phyloP scores from a whole-genome alignment of 2,888 invertebrate genomes.

The Homarus gammarus region DNA sequence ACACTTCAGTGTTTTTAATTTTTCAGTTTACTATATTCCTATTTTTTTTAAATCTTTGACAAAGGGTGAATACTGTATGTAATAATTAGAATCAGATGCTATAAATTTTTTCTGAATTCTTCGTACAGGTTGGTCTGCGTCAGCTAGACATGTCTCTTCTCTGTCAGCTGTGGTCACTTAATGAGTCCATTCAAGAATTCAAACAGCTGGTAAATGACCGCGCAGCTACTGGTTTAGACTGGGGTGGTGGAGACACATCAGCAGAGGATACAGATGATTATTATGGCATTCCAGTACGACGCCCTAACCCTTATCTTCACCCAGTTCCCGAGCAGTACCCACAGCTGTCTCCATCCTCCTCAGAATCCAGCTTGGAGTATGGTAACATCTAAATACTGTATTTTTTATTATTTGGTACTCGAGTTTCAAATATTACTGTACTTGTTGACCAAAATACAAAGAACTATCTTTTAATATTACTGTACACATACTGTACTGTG shows the following conservation, averaged over 20 bases:
- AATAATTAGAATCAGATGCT: neutral
- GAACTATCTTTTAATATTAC: neutral
- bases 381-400: constrained; percentile 52
- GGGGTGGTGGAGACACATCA: constrained; percentile 74
- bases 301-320: constrained; percentile 73
- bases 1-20: too few species aligned
- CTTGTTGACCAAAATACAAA: neutral
- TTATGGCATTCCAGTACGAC: constrained; percentile 74
- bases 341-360: constrained; percentile 65
- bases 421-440: neutral
- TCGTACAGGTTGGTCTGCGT: constrained; percentile 89
- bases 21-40: too few species aligned
- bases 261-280: constrained; percentile 76
- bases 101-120: neutral
- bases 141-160: constrained; percentile 93
- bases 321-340: constrained; percentile 70
- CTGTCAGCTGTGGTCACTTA: constrained; percentile 94
- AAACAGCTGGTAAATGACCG: constrained; percentile 80
- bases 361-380: constrained; percentile 68
- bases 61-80: too few species aligned
- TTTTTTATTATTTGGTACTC: neutral
- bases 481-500: neutral
- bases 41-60: too few species aligned
- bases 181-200: constrained; percentile 95
- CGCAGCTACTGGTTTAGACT: constrained; percentile 60